Evolutionary conservation across 2,113 vertebrate genomes (phyloP), one percentile per base, ranked within the genome.

Genomic region (Pandion haliaetus): DNA sequence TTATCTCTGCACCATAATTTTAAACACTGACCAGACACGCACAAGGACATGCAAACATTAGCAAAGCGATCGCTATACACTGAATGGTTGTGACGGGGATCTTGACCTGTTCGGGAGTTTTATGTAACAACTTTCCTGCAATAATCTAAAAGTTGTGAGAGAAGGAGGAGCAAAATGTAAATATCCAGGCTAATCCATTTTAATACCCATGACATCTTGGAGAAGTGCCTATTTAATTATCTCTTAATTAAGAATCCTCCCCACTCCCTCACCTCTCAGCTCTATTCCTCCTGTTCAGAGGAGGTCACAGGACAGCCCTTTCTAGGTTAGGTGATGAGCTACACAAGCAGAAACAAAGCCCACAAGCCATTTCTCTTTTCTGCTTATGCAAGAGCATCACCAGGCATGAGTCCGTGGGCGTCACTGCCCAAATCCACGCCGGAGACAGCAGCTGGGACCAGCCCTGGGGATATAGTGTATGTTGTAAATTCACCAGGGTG

Each of bases 11-110:
- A 38, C 23, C 18, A 3, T 40, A 28, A 71, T 58, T 81, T 88
- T 69, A 69, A 59, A 86, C 12, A 55, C 19, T 38, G 71, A 45
- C 38, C 1, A 10, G 71, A 72, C n/a, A 50, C 4, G 6, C n/a
- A 34, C 28, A 38, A 49, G n/a, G 71, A 23, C 81, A 86, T 2
- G 9, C n/a, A 32, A 40, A 61, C 32, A 32, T 23, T 4, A 80
- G 32, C 58, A 18, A 71, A 69, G 38, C 1, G 9, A 77, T 38
- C 2, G 0, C 34, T 21, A 17, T 3, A 12, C 0, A 0, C 40
- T 1, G 1, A 34, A 13, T 1, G 9, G 38, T 7, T 77, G 31
- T 12, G 14, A n/a, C 4, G 0, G 12, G 24, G 18, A 29, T 73
- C 79, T 55, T 26, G 14, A 59, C 29, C 32, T 8, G 12, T 24